Percentiles rank a stretch among this genome's conserved stretches.
phyloP scores from a whole-genome alignment of 2,797 vertebrate species.

The Lateolabrax maculatus region DNA sequence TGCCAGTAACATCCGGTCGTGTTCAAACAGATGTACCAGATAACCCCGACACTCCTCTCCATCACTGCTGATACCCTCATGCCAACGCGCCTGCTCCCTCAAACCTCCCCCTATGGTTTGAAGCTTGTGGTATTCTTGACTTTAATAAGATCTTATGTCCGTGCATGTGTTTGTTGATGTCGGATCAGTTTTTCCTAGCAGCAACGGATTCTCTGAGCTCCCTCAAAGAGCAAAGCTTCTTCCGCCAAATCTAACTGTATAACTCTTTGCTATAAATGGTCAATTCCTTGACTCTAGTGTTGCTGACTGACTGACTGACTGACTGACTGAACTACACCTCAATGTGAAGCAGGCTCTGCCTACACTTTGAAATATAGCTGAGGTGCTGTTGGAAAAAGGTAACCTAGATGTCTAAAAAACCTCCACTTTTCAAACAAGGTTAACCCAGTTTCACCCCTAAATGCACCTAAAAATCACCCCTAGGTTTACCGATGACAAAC shows the following conservation, averaged over 20 bases:
- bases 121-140: constrained; percentile 18
- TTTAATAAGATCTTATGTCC: constrained; percentile 35
- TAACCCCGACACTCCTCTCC: neutral
- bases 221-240: constrained; percentile 19
- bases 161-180: constrained; percentile 52
- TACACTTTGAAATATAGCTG: neutral
- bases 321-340: constrained; percentile 13
- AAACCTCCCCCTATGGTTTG: constrained; percentile 9
- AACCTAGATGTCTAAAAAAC: neutral
- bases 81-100: neutral
- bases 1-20: neutral
- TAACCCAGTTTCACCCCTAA: neutral
- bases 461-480: neutral
- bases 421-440: neutral
- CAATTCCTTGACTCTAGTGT: neutral
- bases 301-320: constrained; percentile 26
- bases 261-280: constrained; percentile 58
- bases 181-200: constrained; percentile 53
- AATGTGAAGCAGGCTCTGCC: neutral
- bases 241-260: constrained; percentile 28
- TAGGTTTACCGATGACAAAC: neutral
- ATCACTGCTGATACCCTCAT: neutral
- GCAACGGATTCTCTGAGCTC: constrained; percentile 36
- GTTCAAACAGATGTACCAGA: neutral
- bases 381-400: neutral